A percentile compares a stretch with the other conserved stretches of the same genome.
Evolutionary conservation across 2,888 invertebrate species (phyloP).

Genomic region (Craniophora ligustri): DNA sequence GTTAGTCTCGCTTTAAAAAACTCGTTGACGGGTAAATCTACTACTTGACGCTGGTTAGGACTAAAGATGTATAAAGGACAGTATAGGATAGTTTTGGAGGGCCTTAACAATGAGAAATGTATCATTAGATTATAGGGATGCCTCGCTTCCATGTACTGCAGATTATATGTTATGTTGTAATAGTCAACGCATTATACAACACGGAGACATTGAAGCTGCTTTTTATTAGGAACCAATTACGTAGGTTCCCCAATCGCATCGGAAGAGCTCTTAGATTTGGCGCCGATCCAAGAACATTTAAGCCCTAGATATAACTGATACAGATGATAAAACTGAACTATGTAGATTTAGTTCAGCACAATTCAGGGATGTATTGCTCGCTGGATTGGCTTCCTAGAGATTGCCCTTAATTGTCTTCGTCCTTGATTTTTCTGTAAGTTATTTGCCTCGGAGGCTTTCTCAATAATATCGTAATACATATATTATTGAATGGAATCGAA

Average conservation of each 20-base stretch:
- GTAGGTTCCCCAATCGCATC: conserved; percentile 30
- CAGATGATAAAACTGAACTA: conserved; percentile 37
- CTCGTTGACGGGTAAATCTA: no score
- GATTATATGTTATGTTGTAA: no score
- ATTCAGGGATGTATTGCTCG: conserved; percentile 38
- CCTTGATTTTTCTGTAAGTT: conserved; percentile 43
- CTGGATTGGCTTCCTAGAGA: conserved; percentile 32
- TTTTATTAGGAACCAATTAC: conserved; percentile 40
- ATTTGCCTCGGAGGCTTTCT: no score
- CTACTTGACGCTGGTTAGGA: no score
- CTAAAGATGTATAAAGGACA: no score
- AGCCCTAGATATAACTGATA: conserved; percentile 36
- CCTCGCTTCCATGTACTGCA: background rate
- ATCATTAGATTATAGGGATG: no score
- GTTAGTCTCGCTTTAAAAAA: no score
- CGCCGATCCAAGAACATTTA: conserved; percentile 36
- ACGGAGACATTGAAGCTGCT: conserved; percentile 12
- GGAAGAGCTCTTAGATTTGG: conserved; percentile 41
- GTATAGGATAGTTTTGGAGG: no score
- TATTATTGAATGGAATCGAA: conserved; percentile 19
- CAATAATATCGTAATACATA: no score
- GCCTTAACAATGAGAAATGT: no score
- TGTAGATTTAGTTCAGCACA: conserved; percentile 31
- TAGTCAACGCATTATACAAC: no score
- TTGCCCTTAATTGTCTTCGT: conserved; percentile 50